A percentile compares a stretch with the other conserved stretches of the same genome.
Evolutionary conservation across 2,888 invertebrate genomes (phyloP).

Genomic region (Acrocyrtus sp.): DNA sequence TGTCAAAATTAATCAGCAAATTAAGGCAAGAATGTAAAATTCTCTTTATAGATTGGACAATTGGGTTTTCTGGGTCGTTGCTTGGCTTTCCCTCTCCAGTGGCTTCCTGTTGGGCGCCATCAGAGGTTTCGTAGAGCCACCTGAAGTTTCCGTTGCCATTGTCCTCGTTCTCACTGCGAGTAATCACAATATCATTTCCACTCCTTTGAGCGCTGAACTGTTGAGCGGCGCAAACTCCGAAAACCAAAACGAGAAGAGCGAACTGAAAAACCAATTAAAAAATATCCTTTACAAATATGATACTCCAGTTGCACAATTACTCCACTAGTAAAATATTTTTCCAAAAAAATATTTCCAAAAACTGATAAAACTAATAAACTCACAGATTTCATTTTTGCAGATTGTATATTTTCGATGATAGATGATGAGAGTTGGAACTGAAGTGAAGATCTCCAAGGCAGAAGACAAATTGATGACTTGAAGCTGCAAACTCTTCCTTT

Average conservation of each 20-base stretch:
- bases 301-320: not conserved
- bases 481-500: conserved; percentile 1
- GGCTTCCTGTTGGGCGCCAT: conserved; percentile 22
- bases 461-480: conserved; percentile 14
- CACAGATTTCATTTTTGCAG: conserved; percentile 10
- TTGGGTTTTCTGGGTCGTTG: conserved; percentile 1
- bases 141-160: conserved; percentile 28
- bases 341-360: not conserved
- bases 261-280: conserved; percentile 3
- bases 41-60: too few relatives aligned
- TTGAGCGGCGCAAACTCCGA: not conserved
- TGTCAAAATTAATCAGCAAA: too few relatives aligned
- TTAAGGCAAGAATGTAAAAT: too few relatives aligned
- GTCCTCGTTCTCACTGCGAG: conserved; percentile 9
- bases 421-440: not conserved
- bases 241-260: not conserved
- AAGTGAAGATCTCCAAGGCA: conserved; percentile 1
- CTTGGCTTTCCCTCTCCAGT: conserved; percentile 3
- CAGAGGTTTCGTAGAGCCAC: conserved; percentile 25
- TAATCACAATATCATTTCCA: conserved; percentile 14
- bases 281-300: not conserved
- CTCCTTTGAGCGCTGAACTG: conserved; percentile 1
- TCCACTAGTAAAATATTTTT: not conserved
- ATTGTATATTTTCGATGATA: not conserved
- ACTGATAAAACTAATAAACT: not conserved